phyloP scores from a whole-genome alignment of 2,888 invertebrate genomes.

The Tetropium fuscum region DNA sequence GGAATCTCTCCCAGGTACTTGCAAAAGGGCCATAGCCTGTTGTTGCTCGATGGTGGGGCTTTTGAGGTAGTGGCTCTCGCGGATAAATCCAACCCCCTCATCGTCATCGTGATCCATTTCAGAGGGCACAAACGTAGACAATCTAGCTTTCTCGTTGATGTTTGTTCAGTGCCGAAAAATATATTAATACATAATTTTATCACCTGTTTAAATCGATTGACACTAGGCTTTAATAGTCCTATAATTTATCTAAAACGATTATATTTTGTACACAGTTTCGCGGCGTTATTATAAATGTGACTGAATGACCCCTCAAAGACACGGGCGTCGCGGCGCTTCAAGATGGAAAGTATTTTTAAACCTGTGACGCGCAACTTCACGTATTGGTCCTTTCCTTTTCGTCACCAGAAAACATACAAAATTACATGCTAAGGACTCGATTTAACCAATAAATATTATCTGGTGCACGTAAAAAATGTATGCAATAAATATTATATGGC shows the following conservation, averaged over 20 bases:
- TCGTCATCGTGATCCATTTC: slow-evolving; percentile 62
- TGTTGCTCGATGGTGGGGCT: slow-evolving; percentile 63
- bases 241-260: background rate
- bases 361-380: slow-evolving; percentile 45
- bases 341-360: slow-evolving; percentile 56
- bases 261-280: slow-evolving; percentile 23
- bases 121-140: slow-evolving; percentile 48
- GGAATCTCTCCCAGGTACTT: slow-evolving; percentile 61
- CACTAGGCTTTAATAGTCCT: background rate
- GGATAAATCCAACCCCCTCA: slow-evolving; percentile 69
- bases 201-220: background rate
- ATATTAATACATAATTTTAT: slow-evolving; percentile 7
- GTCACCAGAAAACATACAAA: slow-evolving; percentile 57
- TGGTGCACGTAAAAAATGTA: background rate
- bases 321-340: slow-evolving; percentile 53
- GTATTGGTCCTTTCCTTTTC: slow-evolving; percentile 44
- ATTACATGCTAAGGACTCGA: slow-evolving; percentile 25
- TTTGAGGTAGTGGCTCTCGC: slow-evolving; percentile 69
- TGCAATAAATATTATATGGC: slow-evolving; percentile 16
- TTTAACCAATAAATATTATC: slow-evolving; percentile 15
- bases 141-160: slow-evolving; percentile 42
- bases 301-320: slow-evolving; percentile 54
- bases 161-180: slow-evolving; percentile 29
- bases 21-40: slow-evolving; percentile 63
- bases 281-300: slow-evolving; percentile 41